Conservation (phyloP, 2,888 invertebrate species). For the Amblyjoppa proteus region DNA sequence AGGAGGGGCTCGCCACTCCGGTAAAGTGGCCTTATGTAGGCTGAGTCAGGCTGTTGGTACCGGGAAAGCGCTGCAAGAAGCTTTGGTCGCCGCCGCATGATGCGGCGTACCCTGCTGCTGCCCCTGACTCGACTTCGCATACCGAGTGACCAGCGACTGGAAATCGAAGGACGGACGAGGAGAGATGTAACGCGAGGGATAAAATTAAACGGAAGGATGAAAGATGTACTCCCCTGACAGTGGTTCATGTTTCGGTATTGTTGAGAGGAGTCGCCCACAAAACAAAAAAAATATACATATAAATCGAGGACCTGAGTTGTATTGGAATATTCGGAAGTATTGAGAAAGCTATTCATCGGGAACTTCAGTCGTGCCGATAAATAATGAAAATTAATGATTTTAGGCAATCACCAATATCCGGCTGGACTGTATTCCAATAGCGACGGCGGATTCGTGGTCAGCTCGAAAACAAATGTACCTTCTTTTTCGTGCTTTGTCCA, state of each 20-base stretch:
- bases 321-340: neutral
- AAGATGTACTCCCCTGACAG: neutral
- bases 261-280: neutral
- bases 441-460: no score
- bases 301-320: neutral
- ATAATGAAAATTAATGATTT: neutral
- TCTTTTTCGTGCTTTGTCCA: no score
- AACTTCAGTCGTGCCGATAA: neutral
- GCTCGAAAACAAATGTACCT: no score
- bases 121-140: slow-evolving; percentile 46
- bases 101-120: slow-evolving; percentile 21
- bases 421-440: no score
- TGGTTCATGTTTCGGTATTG: neutral
- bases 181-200: neutral
- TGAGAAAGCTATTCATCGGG: neutral
- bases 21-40: slow-evolving; percentile 81
- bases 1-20: slow-evolving; percentile 65
- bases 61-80: slow-evolving; percentile 78
- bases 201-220: slow-evolving; percentile 14
- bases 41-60: slow-evolving; percentile 78
- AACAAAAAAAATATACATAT: neutral
- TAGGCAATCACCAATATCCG: no score
- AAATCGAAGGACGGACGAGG: slow-evolving; percentile 42
- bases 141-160: slow-evolving; percentile 60
- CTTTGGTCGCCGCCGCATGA: slow-evolving; percentile 64